phyloP scores from a whole-genome alignment of 2,797 vertebrate genomes.

The Labeo calbasu region DNA sequence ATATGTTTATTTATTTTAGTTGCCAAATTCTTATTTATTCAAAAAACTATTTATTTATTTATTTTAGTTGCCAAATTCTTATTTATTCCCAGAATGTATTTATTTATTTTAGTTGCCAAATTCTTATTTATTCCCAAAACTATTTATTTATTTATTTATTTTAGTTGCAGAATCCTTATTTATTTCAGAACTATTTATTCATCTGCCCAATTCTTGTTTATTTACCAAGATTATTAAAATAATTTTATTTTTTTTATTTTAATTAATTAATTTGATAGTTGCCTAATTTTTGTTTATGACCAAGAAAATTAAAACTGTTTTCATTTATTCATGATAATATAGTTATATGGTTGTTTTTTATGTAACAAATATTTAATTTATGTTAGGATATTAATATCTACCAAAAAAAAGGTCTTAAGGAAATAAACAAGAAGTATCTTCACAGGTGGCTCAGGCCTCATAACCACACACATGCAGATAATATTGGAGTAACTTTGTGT shows the following conservation, averaged over 20 bases:
- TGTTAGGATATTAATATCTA: neutral
- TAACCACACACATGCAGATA: constrained; percentile 43
- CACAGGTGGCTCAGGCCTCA: constrained; percentile 26
- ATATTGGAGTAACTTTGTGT: constrained; percentile 47
- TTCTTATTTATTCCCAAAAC: too few species aligned
- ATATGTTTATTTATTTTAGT: neutral
- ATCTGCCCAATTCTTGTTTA: too few species aligned
- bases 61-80: neutral
- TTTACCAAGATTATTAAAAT: too few species aligned
- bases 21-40: neutral
- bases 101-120: too few species aligned
- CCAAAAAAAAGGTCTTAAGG: neutral
- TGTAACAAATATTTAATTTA: neutral
- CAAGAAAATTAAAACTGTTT: neutral
- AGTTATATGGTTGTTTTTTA: neutral
- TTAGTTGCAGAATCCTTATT: too few species aligned
- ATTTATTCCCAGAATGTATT: too few species aligned
- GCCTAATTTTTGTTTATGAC: neutral
- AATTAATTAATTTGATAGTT: neutral
- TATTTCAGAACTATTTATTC: too few species aligned
- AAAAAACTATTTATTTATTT: neutral
- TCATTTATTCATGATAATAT: neutral
- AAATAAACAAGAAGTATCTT: constrained; percentile 3
- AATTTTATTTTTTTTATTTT: too few species aligned
- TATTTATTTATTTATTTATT: too few species aligned